phyloP scores from a whole-genome alignment of 2,113 vertebrate genomes.

The Falco punctatus region DNA sequence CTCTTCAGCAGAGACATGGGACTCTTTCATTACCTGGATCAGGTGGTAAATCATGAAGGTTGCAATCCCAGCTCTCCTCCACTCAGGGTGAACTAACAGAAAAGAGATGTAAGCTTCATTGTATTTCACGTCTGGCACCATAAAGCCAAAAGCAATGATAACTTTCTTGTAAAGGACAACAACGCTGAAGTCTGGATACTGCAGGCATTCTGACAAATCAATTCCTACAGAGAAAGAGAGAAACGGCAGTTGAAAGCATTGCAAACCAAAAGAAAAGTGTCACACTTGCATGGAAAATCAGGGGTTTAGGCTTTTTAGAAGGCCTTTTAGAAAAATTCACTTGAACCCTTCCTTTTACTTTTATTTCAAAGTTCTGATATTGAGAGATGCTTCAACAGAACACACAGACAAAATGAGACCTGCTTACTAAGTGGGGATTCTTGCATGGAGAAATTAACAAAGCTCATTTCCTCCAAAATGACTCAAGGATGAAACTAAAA shows the following conservation, averaged over 20 bases:
- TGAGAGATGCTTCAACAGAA: neutral
- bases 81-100: conserved; percentile 95
- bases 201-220: conserved; percentile 94
- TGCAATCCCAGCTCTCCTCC: conserved; percentile 93
- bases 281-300: neutral
- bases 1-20: neutral
- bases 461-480: neutral
- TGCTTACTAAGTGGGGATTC: neutral
- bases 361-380: neutral
- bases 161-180: conserved; percentile 97
- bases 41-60: conserved; percentile 99
- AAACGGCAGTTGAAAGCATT: neutral
- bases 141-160: conserved; percentile 95
- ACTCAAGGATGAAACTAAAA: neutral
- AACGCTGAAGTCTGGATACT: conserved; percentile 98
- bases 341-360: neutral
- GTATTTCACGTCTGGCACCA: conserved; percentile 98
- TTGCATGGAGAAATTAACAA: neutral
- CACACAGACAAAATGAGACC: neutral
- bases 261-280: neutral
- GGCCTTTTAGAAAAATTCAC: neutral
- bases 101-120: conserved; percentile 99
- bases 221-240: conserved; percentile 79
- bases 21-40: conserved; percentile 85
- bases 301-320: neutral